Evolutionary conservation across 2,888 invertebrate genomes (phyloP).

Genomic region (Arenicola marina): DNA sequence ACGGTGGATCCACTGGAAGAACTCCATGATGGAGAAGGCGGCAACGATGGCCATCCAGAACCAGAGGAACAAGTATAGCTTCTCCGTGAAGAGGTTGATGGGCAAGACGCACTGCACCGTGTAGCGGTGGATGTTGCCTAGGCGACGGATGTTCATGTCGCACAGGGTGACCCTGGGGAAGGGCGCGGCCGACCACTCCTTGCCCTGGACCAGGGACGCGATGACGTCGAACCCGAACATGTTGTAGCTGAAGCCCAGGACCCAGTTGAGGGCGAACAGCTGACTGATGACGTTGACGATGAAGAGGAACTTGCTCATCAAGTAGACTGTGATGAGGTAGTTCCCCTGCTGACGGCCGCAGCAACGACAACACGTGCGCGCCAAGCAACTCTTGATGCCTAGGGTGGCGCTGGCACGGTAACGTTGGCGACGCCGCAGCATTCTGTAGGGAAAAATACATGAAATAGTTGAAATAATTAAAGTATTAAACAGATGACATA

Average conservation of each 20-base stretch:
- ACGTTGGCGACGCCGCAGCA: neutral
- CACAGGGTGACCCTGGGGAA: conserved; percentile 27
- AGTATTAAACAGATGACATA: too few relatives aligned
- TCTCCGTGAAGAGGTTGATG: conserved; percentile 22
- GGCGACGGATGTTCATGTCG: conserved; percentile 22
- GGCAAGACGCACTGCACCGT: conserved; percentile 45
- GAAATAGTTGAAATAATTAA: too few relatives aligned
- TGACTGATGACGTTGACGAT: neutral
- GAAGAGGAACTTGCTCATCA: neutral
- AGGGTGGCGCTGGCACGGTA: neutral
- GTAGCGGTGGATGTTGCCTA: conserved; percentile 50
- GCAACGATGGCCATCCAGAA: conserved; percentile 50
- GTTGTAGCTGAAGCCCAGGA: conserved; percentile 54
- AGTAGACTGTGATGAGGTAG: conserved; percentile 30
- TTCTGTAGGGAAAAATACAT: neutral
- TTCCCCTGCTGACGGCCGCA: neutral
- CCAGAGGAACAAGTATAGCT: conserved; percentile 22
- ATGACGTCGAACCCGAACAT: conserved; percentile 3
- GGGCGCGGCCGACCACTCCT: conserved; percentile 19
- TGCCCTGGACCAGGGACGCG: neutral
- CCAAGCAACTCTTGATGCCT: neutral
- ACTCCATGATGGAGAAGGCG: conserved; percentile 41
- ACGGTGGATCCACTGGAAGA: conserved; percentile 43
- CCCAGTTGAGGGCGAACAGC: conserved; percentile 44
- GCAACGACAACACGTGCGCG: neutral